Conservation (phyloP, 2,113 vertebrate genomes). For the Saccopteryx bilineata region DNA sequence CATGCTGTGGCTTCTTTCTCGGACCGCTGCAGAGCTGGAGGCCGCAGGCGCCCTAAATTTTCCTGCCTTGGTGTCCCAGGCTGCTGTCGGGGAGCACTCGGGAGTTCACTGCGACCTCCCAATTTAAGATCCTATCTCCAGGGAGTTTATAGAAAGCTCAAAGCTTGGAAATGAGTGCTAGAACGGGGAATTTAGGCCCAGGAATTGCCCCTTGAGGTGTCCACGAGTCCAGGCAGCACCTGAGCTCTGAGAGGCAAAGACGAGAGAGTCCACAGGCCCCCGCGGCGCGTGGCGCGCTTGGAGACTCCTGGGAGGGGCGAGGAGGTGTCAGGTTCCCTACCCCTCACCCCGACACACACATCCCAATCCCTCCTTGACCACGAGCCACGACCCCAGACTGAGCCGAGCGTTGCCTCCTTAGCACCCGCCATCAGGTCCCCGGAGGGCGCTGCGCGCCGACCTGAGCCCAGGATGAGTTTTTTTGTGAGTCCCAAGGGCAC, state of each 20-base stretch:
- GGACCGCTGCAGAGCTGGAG: not conserved
- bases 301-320: not conserved
- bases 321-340: not conserved
- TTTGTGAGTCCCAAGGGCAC: slow-evolving; percentile 86
- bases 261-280: not conserved
- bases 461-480: slow-evolving; percentile 77
- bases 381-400: not conserved
- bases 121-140: not conserved
- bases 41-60: not conserved
- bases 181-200: not conserved
- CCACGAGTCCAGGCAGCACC: not conserved
- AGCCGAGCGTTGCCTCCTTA: fast-evolving
- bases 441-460: not conserved
- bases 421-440: not conserved
- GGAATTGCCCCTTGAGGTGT: not conserved
- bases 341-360: fast-evolving
- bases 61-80: not conserved
- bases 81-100: not conserved
- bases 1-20: not conserved
- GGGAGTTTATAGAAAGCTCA: slow-evolving; percentile 13
- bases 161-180: not conserved
- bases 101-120: not conserved
- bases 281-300: not conserved
- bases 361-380: not conserved
- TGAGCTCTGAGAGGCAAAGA: not conserved